Conservation (phyloP, 2,888 invertebrate genomes). For the Lycia hirtaria region DNA sequence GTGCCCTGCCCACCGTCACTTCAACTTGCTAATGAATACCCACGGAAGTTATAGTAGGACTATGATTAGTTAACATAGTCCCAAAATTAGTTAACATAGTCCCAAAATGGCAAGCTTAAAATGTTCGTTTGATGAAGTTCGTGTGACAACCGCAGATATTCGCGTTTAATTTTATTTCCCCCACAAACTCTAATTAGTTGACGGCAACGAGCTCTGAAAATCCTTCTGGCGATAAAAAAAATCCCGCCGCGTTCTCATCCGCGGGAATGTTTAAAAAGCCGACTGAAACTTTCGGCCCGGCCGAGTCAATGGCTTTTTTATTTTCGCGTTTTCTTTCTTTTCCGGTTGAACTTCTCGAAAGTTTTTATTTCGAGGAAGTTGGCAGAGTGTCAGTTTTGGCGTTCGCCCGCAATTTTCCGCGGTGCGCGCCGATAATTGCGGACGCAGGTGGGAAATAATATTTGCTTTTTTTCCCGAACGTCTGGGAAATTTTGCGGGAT, state of each 20-base stretch:
- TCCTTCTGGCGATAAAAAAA: conserved; percentile 71
- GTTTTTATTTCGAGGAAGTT: conserved; percentile 82
- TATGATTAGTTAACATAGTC: no score
- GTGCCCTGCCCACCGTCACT: no score
- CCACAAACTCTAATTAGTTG: conserved; percentile 68
- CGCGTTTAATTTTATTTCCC: conserved; percentile 55
- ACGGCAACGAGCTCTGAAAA: conserved; percentile 68
- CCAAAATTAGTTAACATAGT: no score
- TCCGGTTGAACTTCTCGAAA: conserved; percentile 82
- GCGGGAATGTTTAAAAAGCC: conserved; percentile 76
- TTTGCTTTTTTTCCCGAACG: conserved; percentile 55
- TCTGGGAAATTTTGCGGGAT: conserved; percentile 39
- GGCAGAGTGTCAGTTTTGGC: conserved; percentile 82
- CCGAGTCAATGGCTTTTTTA: conserved; percentile 84
- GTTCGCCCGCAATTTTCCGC: conserved; percentile 81
- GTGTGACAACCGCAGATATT: conserved; percentile 40
- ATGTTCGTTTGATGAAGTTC: conserved; percentile 20
- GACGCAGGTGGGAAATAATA: conserved; percentile 75
- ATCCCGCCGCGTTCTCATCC: conserved; percentile 66
- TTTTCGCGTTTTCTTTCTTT: conserved; percentile 81
- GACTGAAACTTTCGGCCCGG: conserved; percentile 76
- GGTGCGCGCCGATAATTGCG: conserved; percentile 82
- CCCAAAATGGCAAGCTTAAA: neutral
- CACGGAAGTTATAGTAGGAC: no score
- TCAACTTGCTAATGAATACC: no score